Evolutionary conservation across 2,797 vertebrate species (phyloP).

Genomic region (Semotilus atromaculatus): DNA sequence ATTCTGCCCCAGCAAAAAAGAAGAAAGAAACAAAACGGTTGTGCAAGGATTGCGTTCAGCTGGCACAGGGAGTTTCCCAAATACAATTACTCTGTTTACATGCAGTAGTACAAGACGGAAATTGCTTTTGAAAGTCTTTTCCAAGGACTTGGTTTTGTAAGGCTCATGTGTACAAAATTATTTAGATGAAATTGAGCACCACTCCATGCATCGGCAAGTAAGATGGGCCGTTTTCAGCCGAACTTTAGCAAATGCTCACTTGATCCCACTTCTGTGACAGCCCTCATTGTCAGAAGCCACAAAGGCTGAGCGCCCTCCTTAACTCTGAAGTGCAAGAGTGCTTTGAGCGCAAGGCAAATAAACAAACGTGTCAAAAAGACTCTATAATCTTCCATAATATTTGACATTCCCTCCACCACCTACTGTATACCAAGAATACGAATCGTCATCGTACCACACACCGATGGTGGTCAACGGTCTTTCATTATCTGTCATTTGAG

Average conservation of each 20-base stretch:
- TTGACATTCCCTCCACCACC: slow-evolving; percentile 38
- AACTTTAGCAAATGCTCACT: slow-evolving; percentile 80
- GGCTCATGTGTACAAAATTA: slow-evolving; percentile 86
- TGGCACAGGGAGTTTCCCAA: slow-evolving; percentile 75
- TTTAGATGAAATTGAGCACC: slow-evolving; percentile 87
- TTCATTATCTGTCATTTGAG: slow-evolving; percentile 65
- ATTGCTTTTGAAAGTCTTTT: slow-evolving; percentile 82
- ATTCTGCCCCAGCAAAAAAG: slow-evolving; percentile 28
- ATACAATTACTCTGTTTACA: slow-evolving; percentile 83
- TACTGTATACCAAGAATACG: slow-evolving; percentile 28
- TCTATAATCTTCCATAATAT: slow-evolving; percentile 48
- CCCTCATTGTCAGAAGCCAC: slow-evolving; percentile 27
- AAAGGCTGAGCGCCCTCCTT: slow-evolving; percentile 43
- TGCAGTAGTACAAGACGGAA: slow-evolving; percentile 79
- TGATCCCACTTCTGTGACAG: slow-evolving; percentile 77
- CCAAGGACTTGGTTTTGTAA: slow-evolving; percentile 83
- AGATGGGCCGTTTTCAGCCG: slow-evolving; percentile 75
- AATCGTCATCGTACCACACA: background rate
- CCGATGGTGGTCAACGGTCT: slow-evolving; percentile 66
- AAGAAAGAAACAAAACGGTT: slow-evolving; percentile 17
- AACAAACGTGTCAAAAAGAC: slow-evolving; percentile 67
- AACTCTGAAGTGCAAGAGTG: slow-evolving; percentile 66
- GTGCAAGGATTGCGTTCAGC: slow-evolving; percentile 70
- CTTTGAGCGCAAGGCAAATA: slow-evolving; percentile 63
- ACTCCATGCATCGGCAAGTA: slow-evolving; percentile 83